Percentiles rank a stretch among this genome's conserved stretches.
phyloP scores from a whole-genome alignment of 2,113 vertebrate species.

The Ochotona curzoniae region DNA sequence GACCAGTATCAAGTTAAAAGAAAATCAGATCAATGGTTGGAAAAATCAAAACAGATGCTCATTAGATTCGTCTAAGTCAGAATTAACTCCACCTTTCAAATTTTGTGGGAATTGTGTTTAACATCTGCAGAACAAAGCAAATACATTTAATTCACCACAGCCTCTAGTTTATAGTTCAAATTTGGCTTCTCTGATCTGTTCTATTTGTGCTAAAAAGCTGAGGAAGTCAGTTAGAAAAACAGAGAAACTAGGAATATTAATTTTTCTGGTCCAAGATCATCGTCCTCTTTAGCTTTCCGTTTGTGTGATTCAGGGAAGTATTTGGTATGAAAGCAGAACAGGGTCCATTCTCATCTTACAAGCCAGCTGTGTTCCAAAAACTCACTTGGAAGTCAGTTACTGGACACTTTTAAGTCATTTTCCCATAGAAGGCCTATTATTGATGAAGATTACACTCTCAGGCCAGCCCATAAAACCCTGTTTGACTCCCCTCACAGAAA shows the following conservation, averaged over 20 bases:
- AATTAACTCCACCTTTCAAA: constrained; percentile 86
- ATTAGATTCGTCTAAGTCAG: constrained; percentile 84
- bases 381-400: constrained; percentile 68
- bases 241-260: constrained; percentile 85
- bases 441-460: constrained; percentile 38
- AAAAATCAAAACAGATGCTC: constrained; percentile 88
- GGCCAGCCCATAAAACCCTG: constrained; percentile 3
- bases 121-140: constrained; percentile 88
- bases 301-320: constrained; percentile 75
- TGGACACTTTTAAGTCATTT: constrained; percentile 67
- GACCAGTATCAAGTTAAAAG: constrained; percentile 85
- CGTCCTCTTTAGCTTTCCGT: constrained; percentile 81
- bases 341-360: constrained; percentile 68
- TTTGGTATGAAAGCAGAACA: constrained; percentile 65
- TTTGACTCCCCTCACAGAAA: constrained; percentile 40
- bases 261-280: constrained; percentile 85
- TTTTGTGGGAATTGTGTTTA: constrained; percentile 81
- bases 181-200: constrained; percentile 78
- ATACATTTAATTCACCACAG: constrained; percentile 83
- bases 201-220: constrained; percentile 83
- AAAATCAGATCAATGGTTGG: constrained; percentile 81
- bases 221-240: constrained; percentile 81
- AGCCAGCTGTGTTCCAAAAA: constrained; percentile 65
- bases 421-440: constrained; percentile 72
- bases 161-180: constrained; percentile 80